Evolutionary conservation across 2,797 vertebrate species (phyloP).

Genomic region (Brachyrhaphis roseni): DNA sequence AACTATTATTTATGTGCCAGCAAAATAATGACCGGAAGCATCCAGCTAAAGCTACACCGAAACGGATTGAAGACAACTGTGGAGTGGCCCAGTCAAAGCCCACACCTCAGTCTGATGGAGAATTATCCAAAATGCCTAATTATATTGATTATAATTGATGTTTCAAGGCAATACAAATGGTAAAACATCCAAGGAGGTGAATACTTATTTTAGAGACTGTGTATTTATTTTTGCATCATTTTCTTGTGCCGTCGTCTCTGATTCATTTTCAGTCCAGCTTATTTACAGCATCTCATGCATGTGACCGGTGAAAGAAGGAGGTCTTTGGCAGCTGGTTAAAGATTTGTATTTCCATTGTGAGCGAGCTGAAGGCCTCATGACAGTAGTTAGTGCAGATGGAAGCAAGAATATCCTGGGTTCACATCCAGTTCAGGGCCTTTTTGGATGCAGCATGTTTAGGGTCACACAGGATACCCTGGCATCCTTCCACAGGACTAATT

Average conservation of each 20-base stretch:
- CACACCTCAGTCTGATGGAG: too few relatives aligned
- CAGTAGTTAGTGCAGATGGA: background rate
- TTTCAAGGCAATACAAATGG: too few relatives aligned
- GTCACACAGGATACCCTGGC: background rate
- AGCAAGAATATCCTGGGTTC: background rate
- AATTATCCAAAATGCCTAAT: too few relatives aligned
- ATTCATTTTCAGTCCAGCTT: background rate
- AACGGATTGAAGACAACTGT: too few relatives aligned
- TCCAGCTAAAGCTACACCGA: too few relatives aligned
- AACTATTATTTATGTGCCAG: background rate
- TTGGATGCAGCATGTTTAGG: background rate
- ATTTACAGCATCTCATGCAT: background rate
- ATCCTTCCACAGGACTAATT: background rate
- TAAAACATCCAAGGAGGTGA: too few relatives aligned
- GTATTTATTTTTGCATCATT: background rate
- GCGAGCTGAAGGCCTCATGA: background rate
- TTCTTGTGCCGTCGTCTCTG: background rate
- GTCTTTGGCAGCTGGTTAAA: background rate
- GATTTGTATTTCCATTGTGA: background rate
- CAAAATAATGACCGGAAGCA: too few relatives aligned
- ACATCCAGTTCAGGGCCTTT: background rate
- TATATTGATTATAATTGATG: too few relatives aligned
- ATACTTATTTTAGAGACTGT: too few relatives aligned
- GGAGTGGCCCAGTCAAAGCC: too few relatives aligned
- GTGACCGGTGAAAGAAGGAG: background rate